Base-by-base conservation (phyloP, 2,113 vertebrate genomes). In the Narcine bancroftii region DNA sequence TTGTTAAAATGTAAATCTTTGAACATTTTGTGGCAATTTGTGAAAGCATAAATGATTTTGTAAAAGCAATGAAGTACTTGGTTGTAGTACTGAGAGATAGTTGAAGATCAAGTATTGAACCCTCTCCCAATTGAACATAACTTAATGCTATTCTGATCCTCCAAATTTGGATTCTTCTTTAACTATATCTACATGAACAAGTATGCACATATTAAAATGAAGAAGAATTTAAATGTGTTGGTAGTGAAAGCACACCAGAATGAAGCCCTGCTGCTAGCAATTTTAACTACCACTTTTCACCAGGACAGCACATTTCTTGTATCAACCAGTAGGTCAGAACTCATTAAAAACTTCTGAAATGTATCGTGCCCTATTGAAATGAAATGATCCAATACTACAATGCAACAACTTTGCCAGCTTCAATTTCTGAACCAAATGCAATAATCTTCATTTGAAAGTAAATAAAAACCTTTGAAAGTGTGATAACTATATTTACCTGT, bases 401-500 rank as follows among this genome's bases (percentile, higher is more conserved):
- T 85, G 33, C 33, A 87, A 60, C 21, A 24, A 24, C 89, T 69
- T 66, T 69, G 19, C 63, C n/a, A n/a, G n/a, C n/a, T n/a, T n/a
- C n/a, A 69, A 69, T 1, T 26, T 63, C 13, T 36, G 15, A 79
- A 47, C 7, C 63, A 63, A 63, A 33, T 89, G 15, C 42, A 42
- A 77, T 36, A 19, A 21, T 3, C 17, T 66, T 39, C 13, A 39
- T 60, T 77, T 39, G 42, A 77, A 42, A 69, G 45, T n/a, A 91
- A 42, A 87, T 60, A 2, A 36, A 87, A 60, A 63, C 60, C 33
- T 33, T 56, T 60, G 56, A 39, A 87, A 87, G 53, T 87, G 39
- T 45, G 24, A 91, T 24, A 45, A 69, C 65, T 53, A 33, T 71
- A 69, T 95, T 94, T 95, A 99, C 98, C 98, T 97, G 95, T 99